Base-by-base conservation (phyloP, 2,113 vertebrate genomes). In the Alectura lathami region DNA sequence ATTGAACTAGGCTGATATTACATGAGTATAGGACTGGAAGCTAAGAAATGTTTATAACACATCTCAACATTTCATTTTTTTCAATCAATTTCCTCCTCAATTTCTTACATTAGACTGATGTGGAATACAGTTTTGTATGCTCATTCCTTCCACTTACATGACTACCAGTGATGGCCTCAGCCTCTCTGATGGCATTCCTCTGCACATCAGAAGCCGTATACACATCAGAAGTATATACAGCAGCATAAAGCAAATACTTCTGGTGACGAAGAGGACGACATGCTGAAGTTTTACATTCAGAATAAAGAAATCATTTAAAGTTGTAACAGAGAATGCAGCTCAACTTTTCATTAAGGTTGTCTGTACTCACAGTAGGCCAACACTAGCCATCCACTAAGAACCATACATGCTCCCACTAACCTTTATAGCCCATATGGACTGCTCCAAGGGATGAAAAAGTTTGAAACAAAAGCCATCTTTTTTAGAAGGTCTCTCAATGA, bases 391-490 rank as follows among this genome's bases (percentile, higher is more conserved):
- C 56, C 6, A 1, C 83, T 73, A 87, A 68, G 57, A 87, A 79
- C 6, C 10, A 80, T 11, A 48, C 3, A 64, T 22, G 45, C 74
- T 64, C 64, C 94, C 83, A 97, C 97, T 96, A 97, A 99, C 99
- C 99, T 99, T 99, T 91, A 99, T 99, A 59, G 99, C 99, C 99
- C 99, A 99, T 97, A 99, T 99, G 91, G 99, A 99, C 90, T 99
- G 99, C 64, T 99, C 99, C 97, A 99, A 98, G 23, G 99, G 99
- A 96, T 99, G 99, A 94, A 99, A 99, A 83, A 99, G 99, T 96
- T 99, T 99, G 96, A 99, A 99, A 98, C 99, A 99, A 98, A 99
- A 99, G 76, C 99, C 99, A 88, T 99, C 99, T 92, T 99, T 99
- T 97, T 99, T 99, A 75, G 99, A 99, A 74, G 99, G 99, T 85